Base-by-base conservation (phyloP, 2,797 vertebrate species). In the Coregonus ussuriensis region DNA sequence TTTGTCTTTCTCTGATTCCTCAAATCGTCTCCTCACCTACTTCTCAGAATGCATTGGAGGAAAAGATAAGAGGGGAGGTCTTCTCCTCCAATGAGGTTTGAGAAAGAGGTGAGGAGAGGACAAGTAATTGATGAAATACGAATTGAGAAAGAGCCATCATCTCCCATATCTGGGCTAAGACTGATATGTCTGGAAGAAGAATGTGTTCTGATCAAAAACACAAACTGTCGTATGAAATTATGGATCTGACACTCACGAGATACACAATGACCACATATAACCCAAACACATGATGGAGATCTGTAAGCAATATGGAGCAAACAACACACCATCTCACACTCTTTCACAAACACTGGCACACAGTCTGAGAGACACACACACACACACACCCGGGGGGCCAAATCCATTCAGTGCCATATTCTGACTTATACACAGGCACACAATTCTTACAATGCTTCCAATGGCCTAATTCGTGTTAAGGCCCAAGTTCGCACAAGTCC, bases 151-250 rank as follows among this genome's bases (percentile, higher is more conserved):
- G 9, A 47, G 41, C 2, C 41, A 47, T 47, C 9, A 47, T 47
- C 41, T 47, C 41, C 41, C 41, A 47, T 47, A 13, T 79, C 68
- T 71, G 77, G 77, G 71, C 75, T 59, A 73, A 76, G 65, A 66
- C 72, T 65, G 77, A 80, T 74, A 69, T 3, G 54, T 72, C 76
- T 70, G 74, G 81, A 82, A 80, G 47, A 47, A 54, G 75, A 72
- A 77, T 18, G 15, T 16, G 70, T 29, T 71, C 79, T 52, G 69
- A 68, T 78, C 35, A 69, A 33, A 82, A 72, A 72, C 51, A 82
- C 68, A 80, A 78, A 87, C n/a, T 75, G 47, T 81, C 74, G 81
- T 47, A 47, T 47, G 41, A 11, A 13, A 47, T 13, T 47, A 47
- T 11, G 9, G 41, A 47, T 74, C 79, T 63, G 76, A 71, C 9